Percentiles rank a stretch among this genome's conserved stretches.
Evolutionary conservation across 2,888 invertebrate genomes (phyloP).

Genomic region (Cloeon dipterum): DNA sequence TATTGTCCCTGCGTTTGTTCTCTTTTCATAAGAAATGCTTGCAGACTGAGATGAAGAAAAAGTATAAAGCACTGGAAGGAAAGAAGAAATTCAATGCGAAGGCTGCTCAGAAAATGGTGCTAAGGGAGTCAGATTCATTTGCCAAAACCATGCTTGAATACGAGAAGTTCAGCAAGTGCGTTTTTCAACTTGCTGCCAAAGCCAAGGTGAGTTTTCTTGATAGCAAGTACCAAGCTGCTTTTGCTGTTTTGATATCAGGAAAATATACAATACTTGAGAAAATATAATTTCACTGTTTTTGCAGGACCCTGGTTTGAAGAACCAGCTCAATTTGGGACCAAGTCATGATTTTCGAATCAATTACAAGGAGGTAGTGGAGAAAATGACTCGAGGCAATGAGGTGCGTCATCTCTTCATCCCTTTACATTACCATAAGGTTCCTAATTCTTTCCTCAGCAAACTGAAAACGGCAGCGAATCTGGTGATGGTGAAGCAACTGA

Average conservation of each 20-base stretch:
- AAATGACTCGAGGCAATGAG: too few relatives aligned
- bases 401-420: too few relatives aligned
- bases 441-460: too few relatives aligned
- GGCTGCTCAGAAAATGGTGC: constrained; percentile 1
- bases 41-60: background rate
- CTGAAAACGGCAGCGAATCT: too few relatives aligned
- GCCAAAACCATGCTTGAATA: constrained; percentile 4
- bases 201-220: constrained; percentile 32
- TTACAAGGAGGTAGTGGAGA: background rate
- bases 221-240: too few relatives aligned
- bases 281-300: too few relatives aligned
- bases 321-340: background rate
- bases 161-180: constrained; percentile 18
- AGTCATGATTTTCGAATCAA: constrained; percentile 1
- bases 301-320: background rate
- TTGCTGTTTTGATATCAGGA: too few relatives aligned
- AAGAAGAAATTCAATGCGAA: constrained; percentile 3
- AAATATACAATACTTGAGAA: too few relatives aligned
- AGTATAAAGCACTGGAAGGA: background rate
- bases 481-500: too few relatives aligned
- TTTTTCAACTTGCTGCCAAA: constrained; percentile 31
- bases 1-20: too few relatives aligned
- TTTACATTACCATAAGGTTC: too few relatives aligned
- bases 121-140: constrained; percentile 4
- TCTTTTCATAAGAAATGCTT: too few relatives aligned